Percentiles rank a stretch among this genome's conserved stretches.
These are phyloP conservation scores for Psittacula echo DNA, from an alignment of 2,797 vertebrate species.

Conservation along the genomic window DNA sequence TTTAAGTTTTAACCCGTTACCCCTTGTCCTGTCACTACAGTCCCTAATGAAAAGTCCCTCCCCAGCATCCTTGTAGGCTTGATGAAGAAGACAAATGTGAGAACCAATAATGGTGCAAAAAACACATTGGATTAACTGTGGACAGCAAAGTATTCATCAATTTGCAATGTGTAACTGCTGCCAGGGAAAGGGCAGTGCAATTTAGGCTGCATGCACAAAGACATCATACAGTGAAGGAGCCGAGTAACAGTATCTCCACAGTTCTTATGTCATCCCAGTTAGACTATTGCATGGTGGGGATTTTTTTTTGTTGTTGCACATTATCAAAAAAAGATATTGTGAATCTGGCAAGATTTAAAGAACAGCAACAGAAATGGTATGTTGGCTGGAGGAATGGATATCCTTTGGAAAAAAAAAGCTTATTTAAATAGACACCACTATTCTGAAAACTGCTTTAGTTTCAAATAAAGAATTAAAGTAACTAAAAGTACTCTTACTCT, in stretches of 20 bases:
- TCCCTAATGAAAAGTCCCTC: too few relatives aligned
- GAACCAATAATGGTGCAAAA: conserved; percentile 3
- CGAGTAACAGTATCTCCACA: not conserved
- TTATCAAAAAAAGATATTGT: not conserved
- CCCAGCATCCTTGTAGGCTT: not conserved
- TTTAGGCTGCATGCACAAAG: not conserved
- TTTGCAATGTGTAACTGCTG: conserved; percentile 40
- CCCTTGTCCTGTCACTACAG: too few relatives aligned
- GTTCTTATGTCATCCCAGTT: not conserved
- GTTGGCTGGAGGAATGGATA: not conserved
- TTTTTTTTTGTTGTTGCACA: not conserved
- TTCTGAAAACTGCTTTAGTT: not conserved
- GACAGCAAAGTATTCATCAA: conserved; percentile 38
- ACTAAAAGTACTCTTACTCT: not conserved
- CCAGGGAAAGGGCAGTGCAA: conserved; percentile 1
- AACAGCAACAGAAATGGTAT: not conserved
- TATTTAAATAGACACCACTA: not conserved
- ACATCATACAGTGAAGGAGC: not conserved
- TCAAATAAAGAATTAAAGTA: not conserved
- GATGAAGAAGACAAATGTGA: conserved; percentile 18
- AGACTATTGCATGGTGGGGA: not conserved
- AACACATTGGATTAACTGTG: not conserved
- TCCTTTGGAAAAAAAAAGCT: not conserved
- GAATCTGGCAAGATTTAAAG: not conserved
- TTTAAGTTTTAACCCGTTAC: too few relatives aligned